phyloP scores from a whole-genome alignment of 2,113 vertebrate genomes.

The Emydocephalus ijimae region DNA sequence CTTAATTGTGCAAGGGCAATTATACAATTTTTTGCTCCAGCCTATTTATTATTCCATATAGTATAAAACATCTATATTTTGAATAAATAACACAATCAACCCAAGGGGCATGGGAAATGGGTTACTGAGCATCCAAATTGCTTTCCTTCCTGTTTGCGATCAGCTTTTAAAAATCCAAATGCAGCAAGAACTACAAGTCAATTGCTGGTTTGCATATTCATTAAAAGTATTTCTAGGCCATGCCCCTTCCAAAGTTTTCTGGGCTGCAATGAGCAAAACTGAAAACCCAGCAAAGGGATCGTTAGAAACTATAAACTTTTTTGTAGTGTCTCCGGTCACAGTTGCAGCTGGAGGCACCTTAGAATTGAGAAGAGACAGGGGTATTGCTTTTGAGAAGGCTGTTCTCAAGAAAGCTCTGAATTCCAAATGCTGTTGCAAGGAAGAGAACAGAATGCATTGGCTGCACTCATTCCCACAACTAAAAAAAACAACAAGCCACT shows the following conservation, averaged over 20 bases:
- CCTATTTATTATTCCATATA: neutral
- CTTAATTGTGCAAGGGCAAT: neutral
- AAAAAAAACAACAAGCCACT: neutral
- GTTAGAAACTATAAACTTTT: neutral
- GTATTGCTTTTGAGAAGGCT: neutral
- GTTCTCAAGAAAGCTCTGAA: neutral
- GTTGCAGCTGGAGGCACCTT: neutral
- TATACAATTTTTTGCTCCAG: neutral
- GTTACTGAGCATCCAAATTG: neutral
- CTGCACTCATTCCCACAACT: neutral
- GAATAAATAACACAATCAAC: neutral
- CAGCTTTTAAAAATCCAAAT: neutral
- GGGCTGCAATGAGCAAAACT: neutral
- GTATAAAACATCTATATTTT: neutral
- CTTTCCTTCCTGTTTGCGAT: neutral
- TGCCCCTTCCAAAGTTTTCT: neutral
- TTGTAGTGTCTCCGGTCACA: neutral
- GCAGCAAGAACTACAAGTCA: neutral
- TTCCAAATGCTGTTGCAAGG: neutral
- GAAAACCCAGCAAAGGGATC: neutral
- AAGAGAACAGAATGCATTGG: neutral
- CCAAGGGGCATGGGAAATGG: neutral
- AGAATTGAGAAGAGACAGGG: neutral
- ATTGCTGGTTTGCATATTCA: neutral
- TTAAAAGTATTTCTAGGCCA: neutral